These are phyloP conservation scores for Oryctolagus cuniculus DNA, from an alignment of 2,113 vertebrate species.

Conservation along the genomic window DNA sequence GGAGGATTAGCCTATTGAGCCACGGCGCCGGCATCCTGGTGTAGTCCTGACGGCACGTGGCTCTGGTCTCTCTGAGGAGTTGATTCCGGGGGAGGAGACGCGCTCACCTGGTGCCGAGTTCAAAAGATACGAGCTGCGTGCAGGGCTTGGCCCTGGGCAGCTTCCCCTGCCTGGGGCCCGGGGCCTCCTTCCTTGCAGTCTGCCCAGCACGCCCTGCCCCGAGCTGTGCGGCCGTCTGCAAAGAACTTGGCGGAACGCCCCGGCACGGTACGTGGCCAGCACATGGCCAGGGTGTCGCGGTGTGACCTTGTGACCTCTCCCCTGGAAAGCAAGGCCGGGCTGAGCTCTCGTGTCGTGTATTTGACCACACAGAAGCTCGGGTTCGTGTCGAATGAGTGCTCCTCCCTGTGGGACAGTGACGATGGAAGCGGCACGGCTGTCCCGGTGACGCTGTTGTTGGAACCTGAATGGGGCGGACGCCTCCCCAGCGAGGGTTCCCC, in stretches of 20 bases:
- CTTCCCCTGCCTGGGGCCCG: background rate
- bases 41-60: accelerated
- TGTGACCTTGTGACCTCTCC: too few relatives aligned
- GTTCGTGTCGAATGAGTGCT: background rate
- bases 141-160: accelerated
- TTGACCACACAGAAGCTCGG: background rate
- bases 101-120: accelerated
- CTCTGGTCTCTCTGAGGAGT: background rate
- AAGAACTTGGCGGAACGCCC: background rate
- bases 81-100: background rate
- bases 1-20: too few relatives aligned
- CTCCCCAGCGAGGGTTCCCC: too few relatives aligned
- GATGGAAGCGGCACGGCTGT: accelerated
- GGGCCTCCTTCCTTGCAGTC: too few relatives aligned
- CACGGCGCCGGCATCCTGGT: too few relatives aligned
- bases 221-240: background rate
- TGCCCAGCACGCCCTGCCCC: too few relatives aligned
- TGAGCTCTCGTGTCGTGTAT: background rate
- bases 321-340: background rate
- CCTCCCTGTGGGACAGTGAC: background rate
- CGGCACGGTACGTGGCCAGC: background rate
- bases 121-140: background rate
- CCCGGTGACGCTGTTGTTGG: background rate
- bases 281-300: background rate
- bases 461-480: background rate